Evolutionary conservation across 2,797 vertebrate species (phyloP).

Genomic region (Scyliorhinus canicula): DNA sequence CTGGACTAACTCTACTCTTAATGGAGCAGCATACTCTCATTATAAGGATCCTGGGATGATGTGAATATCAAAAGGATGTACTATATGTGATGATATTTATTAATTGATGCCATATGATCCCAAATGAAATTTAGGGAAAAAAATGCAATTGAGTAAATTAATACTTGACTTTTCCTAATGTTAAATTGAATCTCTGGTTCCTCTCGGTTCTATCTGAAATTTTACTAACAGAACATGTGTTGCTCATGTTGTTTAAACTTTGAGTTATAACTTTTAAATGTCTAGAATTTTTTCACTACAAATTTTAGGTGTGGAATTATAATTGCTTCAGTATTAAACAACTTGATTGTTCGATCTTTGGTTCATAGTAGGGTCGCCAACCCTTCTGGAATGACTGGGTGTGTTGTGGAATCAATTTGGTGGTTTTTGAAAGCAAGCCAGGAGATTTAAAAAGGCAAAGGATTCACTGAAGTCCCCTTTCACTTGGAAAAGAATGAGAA

Average conservation of each 20-base stretch:
- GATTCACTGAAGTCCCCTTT: too few relatives aligned
- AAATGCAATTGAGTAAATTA: not conserved
- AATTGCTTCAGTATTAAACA: not conserved
- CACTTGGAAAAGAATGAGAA: too few relatives aligned
- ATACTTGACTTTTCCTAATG: not conserved
- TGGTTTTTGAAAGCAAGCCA: too few relatives aligned
- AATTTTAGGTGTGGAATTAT: not conserved
- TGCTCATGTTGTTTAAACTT: not conserved
- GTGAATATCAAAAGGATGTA: not conserved
- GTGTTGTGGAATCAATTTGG: too few relatives aligned
- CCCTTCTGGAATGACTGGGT: too few relatives aligned
- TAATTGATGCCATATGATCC: not conserved
- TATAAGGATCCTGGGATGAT: not conserved
- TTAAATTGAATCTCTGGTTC: not conserved
- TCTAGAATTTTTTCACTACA: not conserved
- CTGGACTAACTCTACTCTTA: not conserved
- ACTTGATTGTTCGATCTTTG: too few relatives aligned
- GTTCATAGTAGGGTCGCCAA: too few relatives aligned
- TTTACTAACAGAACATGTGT: too few relatives aligned
- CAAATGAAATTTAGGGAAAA: not conserved
- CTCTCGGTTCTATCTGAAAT: not conserved
- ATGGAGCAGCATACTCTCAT: not conserved
- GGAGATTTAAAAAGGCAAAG: too few relatives aligned
- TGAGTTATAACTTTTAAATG: not conserved
- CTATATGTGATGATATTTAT: not conserved